Percentiles rank a stretch among this genome's conserved stretches.
Conservation (phyloP, 2,888 invertebrate genomes). For the Aleiodes leptofemur region DNA sequence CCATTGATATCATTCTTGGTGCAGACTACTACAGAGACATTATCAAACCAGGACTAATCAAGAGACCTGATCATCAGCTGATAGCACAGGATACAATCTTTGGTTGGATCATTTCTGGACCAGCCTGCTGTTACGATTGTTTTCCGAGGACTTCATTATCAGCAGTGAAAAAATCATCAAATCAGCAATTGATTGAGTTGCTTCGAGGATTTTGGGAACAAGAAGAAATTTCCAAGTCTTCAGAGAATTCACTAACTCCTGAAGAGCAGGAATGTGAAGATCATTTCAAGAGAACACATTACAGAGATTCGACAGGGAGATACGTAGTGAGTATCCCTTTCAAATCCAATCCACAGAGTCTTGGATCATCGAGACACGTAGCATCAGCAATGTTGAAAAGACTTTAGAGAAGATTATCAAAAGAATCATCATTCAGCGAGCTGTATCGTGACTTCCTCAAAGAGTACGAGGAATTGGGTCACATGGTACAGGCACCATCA, state of each 20-base stretch:
- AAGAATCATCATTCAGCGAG: no score
- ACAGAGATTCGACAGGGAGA: constrained; percentile 28
- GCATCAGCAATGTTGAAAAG: no score
- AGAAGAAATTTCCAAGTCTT: neutral
- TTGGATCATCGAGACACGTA: constrained; percentile 35
- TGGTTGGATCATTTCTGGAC: no score
- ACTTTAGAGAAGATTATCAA: neutral
- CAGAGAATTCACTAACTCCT: neutral
- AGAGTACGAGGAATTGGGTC: constrained; percentile 38
- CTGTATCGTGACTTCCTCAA: constrained; percentile 37
- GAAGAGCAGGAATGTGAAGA: constrained; percentile 41
- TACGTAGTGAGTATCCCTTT: neutral
- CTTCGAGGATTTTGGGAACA: neutral
- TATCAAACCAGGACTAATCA: neutral
- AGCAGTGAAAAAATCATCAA: no score
- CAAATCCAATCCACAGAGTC: neutral
- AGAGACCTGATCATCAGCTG: neutral
- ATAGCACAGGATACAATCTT: neutral
- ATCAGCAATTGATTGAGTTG: neutral
- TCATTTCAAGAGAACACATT: constrained; percentile 36
- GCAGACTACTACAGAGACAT: neutral
- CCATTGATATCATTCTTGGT: neutral
- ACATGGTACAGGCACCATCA: constrained; percentile 35
- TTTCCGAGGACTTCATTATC: no score
- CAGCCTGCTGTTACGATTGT: no score